These are phyloP conservation scores for Rhagonycha lutea DNA, from an alignment of 2,888 invertebrate species.

Conservation along the genomic window DNA sequence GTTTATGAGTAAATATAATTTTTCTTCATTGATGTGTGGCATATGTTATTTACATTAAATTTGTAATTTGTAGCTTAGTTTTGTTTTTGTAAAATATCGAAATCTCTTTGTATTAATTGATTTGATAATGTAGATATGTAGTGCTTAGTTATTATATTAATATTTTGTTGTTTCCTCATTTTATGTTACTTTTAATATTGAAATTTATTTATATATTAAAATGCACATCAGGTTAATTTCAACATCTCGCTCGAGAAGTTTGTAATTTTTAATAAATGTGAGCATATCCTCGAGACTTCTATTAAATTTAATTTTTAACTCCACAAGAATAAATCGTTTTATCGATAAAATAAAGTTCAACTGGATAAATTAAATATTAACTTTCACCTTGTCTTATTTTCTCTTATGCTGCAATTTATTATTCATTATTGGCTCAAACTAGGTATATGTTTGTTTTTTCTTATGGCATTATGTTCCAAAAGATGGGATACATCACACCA, in stretches of 20 bases:
- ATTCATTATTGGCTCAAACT: neutral
- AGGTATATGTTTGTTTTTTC: neutral
- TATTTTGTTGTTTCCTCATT: conserved; percentile 3
- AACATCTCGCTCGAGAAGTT: neutral
- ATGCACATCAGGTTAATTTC: neutral
- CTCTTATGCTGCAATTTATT: neutral
- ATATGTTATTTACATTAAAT: neutral
- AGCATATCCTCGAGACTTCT: neutral
- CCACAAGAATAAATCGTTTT: neutral
- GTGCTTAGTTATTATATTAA: conserved; percentile 9
- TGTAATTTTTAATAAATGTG: neutral
- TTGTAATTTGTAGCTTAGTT: neutral
- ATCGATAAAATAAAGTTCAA: neutral
- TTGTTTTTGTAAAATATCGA: neutral
- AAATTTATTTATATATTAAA: neutral
- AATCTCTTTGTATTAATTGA: neutral
- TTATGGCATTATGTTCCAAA: neutral
- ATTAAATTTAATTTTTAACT: neutral
- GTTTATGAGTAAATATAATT: conserved; percentile 17
- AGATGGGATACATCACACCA: neutral
- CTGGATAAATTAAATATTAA: neutral
- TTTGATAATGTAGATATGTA: neutral
- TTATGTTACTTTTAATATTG: neutral
- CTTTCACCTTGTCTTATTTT: neutral
- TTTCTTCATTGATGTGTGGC: conserved; percentile 27